phyloP scores from a whole-genome alignment of 2,113 vertebrate genomes.

The Larimichthys polyactis region DNA sequence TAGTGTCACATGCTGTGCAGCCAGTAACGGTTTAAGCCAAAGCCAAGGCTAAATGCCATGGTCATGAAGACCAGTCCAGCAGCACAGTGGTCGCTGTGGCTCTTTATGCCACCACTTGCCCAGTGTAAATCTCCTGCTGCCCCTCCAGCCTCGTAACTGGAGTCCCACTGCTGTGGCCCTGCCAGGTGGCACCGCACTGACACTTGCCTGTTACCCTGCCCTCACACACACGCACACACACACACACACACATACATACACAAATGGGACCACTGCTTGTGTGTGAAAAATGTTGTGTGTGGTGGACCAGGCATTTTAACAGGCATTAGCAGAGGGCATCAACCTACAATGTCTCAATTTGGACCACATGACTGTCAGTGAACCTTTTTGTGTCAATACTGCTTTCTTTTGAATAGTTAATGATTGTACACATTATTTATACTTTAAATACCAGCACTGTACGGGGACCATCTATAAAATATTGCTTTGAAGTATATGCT shows the following conservation, averaged over 20 bases:
- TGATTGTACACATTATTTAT: not conserved
- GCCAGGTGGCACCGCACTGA: slow-evolving; percentile 68
- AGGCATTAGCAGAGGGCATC: slow-evolving; percentile 44
- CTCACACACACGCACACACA: not conserved
- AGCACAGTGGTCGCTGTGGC: slow-evolving; percentile 22
- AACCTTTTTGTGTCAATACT: not conserved
- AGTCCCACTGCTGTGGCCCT: slow-evolving; percentile 46
- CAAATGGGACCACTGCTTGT: not conserved
- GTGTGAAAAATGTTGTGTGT: slow-evolving; percentile 50
- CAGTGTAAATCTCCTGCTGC: slow-evolving; percentile 74
- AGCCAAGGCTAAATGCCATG: slow-evolving; percentile 66
- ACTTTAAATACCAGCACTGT: not conserved
- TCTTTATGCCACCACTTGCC: slow-evolving; percentile 59
- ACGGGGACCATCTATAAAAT: too few relatives aligned
- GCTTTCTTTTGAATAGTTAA: not conserved
- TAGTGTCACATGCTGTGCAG: slow-evolving; percentile 28
- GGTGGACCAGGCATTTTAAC: slow-evolving; percentile 56
- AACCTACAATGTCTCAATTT: not conserved
- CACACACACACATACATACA: slow-evolving; percentile 7
- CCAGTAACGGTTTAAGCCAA: slow-evolving; percentile 60
- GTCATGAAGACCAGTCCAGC: slow-evolving; percentile 29
- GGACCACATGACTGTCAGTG: not conserved
- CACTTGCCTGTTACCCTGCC: slow-evolving; percentile 43
- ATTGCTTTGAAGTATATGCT: not conserved
- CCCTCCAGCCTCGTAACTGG: slow-evolving; percentile 66